Base-by-base conservation (phyloP, 1,140 invertebrate genomes). In the Drosophila jambulina region DNA sequence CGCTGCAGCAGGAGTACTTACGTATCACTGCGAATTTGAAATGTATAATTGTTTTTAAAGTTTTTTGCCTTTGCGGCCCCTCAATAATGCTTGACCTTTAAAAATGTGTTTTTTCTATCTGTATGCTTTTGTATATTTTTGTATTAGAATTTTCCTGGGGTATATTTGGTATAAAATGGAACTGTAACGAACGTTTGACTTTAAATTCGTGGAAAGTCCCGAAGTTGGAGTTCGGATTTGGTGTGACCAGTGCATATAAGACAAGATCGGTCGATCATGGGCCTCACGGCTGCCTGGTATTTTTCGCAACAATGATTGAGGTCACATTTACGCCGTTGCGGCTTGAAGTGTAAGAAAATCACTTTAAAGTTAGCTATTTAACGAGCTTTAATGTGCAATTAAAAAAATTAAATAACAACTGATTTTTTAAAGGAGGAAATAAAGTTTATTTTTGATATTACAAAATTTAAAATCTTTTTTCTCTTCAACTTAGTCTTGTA, bases 21-120 rank as follows among this genome's bases (percentile, higher is more conserved):
- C 81, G 59, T 71, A 76, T 74, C 58, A 84, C 81, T 76, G 58
- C 40, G 38, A 83, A 84, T 83, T 83, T 83, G 58, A 40, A 12
- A 25, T 49, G 48, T 56, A 38, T 83, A 40, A 32, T 70, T 67
- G 34, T 51, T 65, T 67, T 27, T 38, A n/a, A 9, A 21, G 36
- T 38, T 67, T 42, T 27, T 17, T 12, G 4, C 12, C 27, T 27
- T 23, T 32, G 23, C 38, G 36, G 27, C 27, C 61, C 19, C 9
- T 63, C 54, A 74, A 67, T 64, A 54, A 65, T 69, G 57, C 46
- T 64, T 79, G 38, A 78, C 70, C 63, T 79, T 83, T 80, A 59
- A 60, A 75, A 69, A 49, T 72, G 45, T 80, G 71, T 76, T n/a
- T 54, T 67, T 58, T 38, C 21, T 48, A 48, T 68, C 34, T 75